Evolutionary conservation across 2,888 invertebrate species (phyloP).

Genomic region (Willowsia nigromaculata): DNA sequence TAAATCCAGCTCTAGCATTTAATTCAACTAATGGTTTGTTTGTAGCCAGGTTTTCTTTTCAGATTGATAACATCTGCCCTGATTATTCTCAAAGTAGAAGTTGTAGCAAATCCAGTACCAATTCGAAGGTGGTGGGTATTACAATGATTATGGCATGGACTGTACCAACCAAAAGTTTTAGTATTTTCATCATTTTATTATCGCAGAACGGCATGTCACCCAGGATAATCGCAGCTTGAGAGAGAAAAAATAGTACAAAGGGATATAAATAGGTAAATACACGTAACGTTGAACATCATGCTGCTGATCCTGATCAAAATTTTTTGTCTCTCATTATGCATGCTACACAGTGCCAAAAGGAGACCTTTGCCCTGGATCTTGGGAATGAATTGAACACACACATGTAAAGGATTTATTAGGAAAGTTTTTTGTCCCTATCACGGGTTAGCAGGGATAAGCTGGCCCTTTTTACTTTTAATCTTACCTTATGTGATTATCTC

Average conservation of each 20-base stretch:
- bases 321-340: not conserved
- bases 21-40: slow-evolving; percentile 40
- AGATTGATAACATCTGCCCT: slow-evolving; percentile 51
- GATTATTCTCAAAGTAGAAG: not conserved
- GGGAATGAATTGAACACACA: slow-evolving; percentile 53
- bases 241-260: slow-evolving; percentile 26
- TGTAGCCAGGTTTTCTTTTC: slow-evolving; percentile 20
- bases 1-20: slow-evolving; percentile 14
- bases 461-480: slow-evolving; percentile 59
- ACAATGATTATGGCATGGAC: slow-evolving; percentile 14
- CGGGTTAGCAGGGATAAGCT: slow-evolving; percentile 62
- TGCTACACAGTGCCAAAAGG: not conserved
- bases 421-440: slow-evolving; percentile 37
- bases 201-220: slow-evolving; percentile 41
- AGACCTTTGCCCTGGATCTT: slow-evolving; percentile 51
- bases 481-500: slow-evolving; percentile 59
- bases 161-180: not conserved
- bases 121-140: not conserved
- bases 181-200: not conserved
- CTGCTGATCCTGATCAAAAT: slow-evolving; percentile 38
- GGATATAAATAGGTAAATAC: slow-evolving; percentile 11
- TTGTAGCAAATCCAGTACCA: not conserved
- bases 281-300: not conserved
- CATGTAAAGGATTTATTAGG: slow-evolving; percentile 55
- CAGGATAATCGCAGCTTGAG: slow-evolving; percentile 54